Evolutionary conservation across 2,888 invertebrate species (phyloP).

Genomic region (Patella pellucida): DNA sequence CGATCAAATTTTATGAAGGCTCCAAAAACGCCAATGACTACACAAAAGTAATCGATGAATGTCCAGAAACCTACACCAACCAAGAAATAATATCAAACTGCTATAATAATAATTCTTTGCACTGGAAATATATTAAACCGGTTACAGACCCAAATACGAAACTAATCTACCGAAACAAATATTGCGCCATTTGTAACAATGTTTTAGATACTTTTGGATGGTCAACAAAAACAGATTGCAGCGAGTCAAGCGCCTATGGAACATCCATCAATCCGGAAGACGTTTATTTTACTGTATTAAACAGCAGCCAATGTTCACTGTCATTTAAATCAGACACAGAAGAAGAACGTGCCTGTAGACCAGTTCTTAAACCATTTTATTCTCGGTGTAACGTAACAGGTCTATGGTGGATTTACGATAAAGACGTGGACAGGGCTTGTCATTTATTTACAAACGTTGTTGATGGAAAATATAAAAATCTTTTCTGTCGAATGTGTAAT

Average conservation of each 20-base stretch:
- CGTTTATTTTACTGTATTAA: slow-evolving; percentile 4
- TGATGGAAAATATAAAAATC: slow-evolving; percentile 28
- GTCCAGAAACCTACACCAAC: background rate
- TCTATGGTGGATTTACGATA: slow-evolving; percentile 27
- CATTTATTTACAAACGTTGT: slow-evolving; percentile 22
- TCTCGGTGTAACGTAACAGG: slow-evolving; percentile 33
- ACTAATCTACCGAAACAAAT: slow-evolving; percentile 17
- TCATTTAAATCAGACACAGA: background rate
- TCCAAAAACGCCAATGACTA: background rate
- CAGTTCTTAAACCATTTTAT: slow-evolving; percentile 12
- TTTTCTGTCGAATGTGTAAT: slow-evolving; percentile 37
- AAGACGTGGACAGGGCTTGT: slow-evolving; percentile 28
- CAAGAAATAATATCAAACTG: background rate
- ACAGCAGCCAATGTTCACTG: background rate
- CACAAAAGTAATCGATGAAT: background rate
- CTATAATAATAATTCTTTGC: slow-evolving; percentile 1
- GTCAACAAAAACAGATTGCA: background rate
- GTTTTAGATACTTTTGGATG: background rate
- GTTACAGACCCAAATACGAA: background rate
- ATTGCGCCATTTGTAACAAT: slow-evolving; percentile 19
- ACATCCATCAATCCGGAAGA: background rate
- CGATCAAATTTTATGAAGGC: background rate
- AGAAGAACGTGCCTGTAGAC: background rate
- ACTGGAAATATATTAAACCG: slow-evolving; percentile 18
- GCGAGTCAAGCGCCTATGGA: background rate